phyloP scores from a whole-genome alignment of 2,888 invertebrate genomes.

The Linnaemya tessellans region DNA sequence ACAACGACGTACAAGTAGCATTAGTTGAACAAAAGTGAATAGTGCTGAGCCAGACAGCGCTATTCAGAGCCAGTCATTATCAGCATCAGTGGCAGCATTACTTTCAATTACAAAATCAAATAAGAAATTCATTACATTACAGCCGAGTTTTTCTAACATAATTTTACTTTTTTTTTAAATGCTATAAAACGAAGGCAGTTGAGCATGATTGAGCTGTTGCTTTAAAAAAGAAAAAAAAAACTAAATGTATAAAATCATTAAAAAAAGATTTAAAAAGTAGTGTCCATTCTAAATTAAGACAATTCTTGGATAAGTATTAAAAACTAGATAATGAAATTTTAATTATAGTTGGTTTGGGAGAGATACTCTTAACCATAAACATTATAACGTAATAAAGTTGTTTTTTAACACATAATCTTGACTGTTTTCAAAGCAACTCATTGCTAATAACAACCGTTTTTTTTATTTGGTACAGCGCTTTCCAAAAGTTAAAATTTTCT shows the following conservation, averaged over 20 bases:
- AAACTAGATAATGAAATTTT: conserved; percentile 1
- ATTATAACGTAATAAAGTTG: not conserved
- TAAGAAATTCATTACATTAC: conserved; percentile 57
- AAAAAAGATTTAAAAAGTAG: not conserved
- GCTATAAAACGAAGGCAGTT: not conserved
- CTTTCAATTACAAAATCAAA: conserved; percentile 67
- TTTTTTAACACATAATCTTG: not conserved
- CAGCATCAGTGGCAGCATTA: conserved; percentile 24
- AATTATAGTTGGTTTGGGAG: not conserved
- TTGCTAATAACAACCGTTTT: not conserved
- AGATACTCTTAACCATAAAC: not conserved
- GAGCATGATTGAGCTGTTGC: not conserved
- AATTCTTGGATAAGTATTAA: not conserved
- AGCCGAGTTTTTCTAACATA: not conserved
- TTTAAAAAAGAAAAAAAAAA: not conserved
- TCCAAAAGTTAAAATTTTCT: too few relatives aligned
- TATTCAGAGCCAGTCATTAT: not conserved
- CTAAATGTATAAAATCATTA: conserved; percentile 18
- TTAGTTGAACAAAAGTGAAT: conserved; percentile 4
- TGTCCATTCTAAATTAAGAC: not conserved
- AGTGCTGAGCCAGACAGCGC: conserved; percentile 3
- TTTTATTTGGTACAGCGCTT: too few relatives aligned
- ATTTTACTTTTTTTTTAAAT: not conserved
- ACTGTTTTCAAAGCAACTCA: not conserved
- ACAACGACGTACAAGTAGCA: conserved; percentile 6